These are phyloP conservation scores for Neoarius graeffei DNA, from an alignment of 2,113 vertebrate genomes.

Conservation along the genomic window DNA sequence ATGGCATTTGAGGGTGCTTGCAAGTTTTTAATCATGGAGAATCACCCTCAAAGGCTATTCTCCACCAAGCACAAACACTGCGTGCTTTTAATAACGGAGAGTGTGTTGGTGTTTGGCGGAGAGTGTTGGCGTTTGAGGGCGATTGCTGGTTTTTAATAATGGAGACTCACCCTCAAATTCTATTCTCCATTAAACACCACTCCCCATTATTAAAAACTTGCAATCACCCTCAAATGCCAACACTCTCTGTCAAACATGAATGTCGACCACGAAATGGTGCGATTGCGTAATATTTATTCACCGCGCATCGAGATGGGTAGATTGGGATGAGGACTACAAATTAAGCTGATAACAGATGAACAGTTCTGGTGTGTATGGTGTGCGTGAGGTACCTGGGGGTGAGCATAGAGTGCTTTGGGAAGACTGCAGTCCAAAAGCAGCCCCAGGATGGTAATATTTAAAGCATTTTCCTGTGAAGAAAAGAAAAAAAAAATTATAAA, in stretches of 20 bases:
- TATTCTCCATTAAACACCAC: no score
- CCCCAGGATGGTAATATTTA: conserved; percentile 85
- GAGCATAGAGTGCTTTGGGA: conserved; percentile 77
- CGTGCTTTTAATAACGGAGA: no score
- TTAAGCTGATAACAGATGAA: no score
- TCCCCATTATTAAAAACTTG: neutral
- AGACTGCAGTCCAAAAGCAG: conserved; percentile 89
- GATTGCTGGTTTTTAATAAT: no score
- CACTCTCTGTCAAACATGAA: neutral
- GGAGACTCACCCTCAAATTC: no score
- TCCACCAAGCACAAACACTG: neutral
- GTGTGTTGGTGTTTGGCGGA: no score
- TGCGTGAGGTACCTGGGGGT: conserved; percentile 76
- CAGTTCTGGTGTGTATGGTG: neutral
- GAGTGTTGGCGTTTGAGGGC: no score
- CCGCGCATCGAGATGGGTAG: neutral
- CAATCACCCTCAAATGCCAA: neutral
- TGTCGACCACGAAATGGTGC: neutral
- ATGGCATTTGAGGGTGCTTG: no score
- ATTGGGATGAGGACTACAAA: neutral
- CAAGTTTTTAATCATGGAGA: no score
- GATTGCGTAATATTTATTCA: neutral
- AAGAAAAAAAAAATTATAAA: neutral
- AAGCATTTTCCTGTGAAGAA: conserved; percentile 81
- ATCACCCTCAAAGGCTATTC: no score